A percentile compares a stretch with the other conserved stretches of the same genome.
Conservation (phyloP, 2,113 vertebrate genomes). For the Acinonyx jubatus region DNA sequence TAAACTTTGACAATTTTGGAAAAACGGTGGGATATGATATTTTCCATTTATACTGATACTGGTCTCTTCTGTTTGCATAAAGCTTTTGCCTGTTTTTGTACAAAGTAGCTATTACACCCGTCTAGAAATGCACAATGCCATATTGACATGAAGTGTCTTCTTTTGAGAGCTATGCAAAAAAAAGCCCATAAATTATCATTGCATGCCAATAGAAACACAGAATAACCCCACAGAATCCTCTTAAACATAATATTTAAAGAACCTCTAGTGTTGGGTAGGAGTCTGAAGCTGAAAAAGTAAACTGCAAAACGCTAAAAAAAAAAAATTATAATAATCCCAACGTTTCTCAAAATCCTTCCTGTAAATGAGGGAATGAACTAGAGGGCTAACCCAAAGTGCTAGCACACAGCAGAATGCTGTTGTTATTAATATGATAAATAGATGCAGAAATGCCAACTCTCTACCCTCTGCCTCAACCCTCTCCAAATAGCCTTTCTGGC, state of each 20-base stretch:
- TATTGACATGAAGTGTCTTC: slow-evolving; percentile 23
- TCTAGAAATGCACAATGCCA: slow-evolving; percentile 29
- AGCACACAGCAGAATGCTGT: not conserved
- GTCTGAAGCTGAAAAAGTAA: not conserved
- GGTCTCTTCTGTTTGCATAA: slow-evolving; percentile 43
- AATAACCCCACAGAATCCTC: not conserved
- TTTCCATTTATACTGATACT: not conserved
- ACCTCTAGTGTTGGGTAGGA: not conserved
- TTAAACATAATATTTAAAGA: slow-evolving; percentile 2
- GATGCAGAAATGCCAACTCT: not conserved
- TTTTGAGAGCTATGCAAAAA: slow-evolving; percentile 46
- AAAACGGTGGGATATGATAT: not conserved
- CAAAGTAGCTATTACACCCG: slow-evolving; percentile 54
- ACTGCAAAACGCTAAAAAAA: not conserved
- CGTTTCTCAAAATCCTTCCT: not conserved
- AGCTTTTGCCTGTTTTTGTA: slow-evolving; percentile 39
- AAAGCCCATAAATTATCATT: not conserved
- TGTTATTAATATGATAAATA: not conserved
- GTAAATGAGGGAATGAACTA: not conserved
- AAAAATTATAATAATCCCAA: not conserved
- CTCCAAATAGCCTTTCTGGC: not conserved
- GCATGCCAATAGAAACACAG: not conserved
- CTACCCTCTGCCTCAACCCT: not conserved
- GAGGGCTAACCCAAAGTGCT: not conserved
- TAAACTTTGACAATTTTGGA: not conserved